Conservation (phyloP, 2,888 invertebrate species). For the Sepioteuthis lessoniana region DNA sequence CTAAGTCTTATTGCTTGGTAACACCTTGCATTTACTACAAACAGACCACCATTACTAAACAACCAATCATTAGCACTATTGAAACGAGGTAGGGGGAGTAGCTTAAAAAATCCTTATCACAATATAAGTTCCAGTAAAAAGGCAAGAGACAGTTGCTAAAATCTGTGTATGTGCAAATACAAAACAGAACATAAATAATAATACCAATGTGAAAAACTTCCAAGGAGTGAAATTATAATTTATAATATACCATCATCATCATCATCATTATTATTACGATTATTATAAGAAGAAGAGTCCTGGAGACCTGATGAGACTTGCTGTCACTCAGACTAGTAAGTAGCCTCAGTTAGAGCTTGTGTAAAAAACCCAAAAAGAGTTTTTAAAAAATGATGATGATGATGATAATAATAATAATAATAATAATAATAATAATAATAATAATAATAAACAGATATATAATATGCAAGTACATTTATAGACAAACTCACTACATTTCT, state of each 20-base stretch:
- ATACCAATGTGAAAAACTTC: neutral
- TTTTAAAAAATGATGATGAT: too few species aligned
- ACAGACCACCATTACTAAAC: conserved; percentile 6
- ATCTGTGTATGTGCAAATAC: neutral
- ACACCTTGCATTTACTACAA: conserved; percentile 21
- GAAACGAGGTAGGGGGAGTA: neutral
- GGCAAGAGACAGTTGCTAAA: neutral
- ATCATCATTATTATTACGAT: too few species aligned
- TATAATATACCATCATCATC: too few species aligned
- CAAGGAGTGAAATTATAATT: neutral
- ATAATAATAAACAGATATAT: too few species aligned
- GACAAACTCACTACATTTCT: too few species aligned
- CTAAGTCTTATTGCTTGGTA: conserved; percentile 19
- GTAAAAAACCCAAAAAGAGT: too few species aligned
- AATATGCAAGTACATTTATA: too few species aligned
- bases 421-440: too few species aligned
- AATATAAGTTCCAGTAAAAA: neutral
- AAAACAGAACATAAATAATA: neutral
- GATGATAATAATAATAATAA: too few species aligned
- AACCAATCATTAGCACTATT: neutral
- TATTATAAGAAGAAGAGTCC: neutral
- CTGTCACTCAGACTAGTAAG: too few species aligned
- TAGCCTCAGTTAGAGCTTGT: too few species aligned
- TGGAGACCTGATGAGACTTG: too few species aligned
- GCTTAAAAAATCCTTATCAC: neutral